Base-by-base conservation (phyloP, 2,888 invertebrate genomes). In the Tromatobia lineatoria region DNA sequence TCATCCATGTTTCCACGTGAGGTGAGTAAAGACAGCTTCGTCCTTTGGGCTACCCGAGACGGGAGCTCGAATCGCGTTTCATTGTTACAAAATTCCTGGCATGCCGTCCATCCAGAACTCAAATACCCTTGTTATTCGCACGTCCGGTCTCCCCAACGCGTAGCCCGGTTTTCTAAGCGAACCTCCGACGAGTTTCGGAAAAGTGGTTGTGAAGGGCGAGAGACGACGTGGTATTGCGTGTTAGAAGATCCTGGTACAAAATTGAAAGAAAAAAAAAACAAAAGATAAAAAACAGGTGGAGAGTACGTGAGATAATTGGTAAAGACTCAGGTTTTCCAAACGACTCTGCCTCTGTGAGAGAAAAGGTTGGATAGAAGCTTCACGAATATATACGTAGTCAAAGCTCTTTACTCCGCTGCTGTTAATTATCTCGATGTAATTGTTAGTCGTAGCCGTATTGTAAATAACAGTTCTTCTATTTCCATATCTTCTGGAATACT, bases 1-100 rank as follows among this genome's bases (percentile, higher is more conserved):
- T 92, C 96, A 97, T 94, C 96, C 96, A 54, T 96, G 96, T 74
- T 95, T 96, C 83, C 95, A 95, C 88, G 96, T 96, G 91, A 96
- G 97, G 97, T 96, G 93, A 95, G 95, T 93, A 85, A 82, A 88
- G 85, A 85, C 84, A 82, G 82, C 23, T 50, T 25, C 64, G 59
- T 64, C 50, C 66, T 81, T 81, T 79, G 29, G 61, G 50, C 52
- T 67, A 80, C 69, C 34, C 42, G 67, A 78, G 34, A 67, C 20
- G 50, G 23, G 59, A 67, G 15, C 50, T 18, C 20, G 67, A 73
- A 42, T 83, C 67, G 42, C 59, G 59, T 73, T 80, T 80, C 76
- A 61, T 59, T 52, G 67, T 57, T 80, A 71, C 66, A 80, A 80
- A 64, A 74, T 78, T 78, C 69, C 52, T 80, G 74, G 69, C 80